Evolutionary conservation across 1,140 invertebrate species (phyloP).

Genomic region (Drosophila azteca): DNA sequence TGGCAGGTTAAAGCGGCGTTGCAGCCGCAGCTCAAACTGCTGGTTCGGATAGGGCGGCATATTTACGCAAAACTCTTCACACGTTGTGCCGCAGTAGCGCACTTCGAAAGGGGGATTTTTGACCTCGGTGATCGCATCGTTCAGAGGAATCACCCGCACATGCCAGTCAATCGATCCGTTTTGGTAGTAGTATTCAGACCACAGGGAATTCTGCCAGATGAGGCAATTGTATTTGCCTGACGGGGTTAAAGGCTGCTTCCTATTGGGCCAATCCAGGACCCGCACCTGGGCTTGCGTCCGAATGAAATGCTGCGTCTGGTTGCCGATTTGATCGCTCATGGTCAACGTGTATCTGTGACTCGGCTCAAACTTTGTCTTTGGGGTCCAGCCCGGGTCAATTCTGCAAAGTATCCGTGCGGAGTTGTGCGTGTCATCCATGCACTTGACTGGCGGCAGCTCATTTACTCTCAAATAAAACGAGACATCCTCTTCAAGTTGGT

Average conservation of each 20-base stretch:
- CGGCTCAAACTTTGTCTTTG: no score
- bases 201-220: not conserved
- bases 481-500: no score
- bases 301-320: not conserved
- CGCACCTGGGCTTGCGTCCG: not conserved
- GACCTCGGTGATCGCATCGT: no score
- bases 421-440: not conserved
- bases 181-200: no score
- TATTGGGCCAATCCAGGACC: not conserved
- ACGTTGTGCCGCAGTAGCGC: no score
- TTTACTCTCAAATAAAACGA: not conserved
- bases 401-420: not conserved
- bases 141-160: no score
- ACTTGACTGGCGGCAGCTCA: not conserved
- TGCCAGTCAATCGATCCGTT: no score
- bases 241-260: no score
- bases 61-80: not conserved
- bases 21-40: slow-evolving; percentile 4
- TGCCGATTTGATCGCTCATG: not conserved
- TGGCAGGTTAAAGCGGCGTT: not conserved
- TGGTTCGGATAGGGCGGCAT: slow-evolving; percentile 12
- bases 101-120: no score
- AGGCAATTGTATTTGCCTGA: not conserved
- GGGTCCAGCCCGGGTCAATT: no score
- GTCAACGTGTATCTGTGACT: not conserved